Evolutionary conservation across 2,113 vertebrate species (phyloP), one percentile per base, ranked within the genome.

Genomic region (Cyanistes caeruleus): DNA sequence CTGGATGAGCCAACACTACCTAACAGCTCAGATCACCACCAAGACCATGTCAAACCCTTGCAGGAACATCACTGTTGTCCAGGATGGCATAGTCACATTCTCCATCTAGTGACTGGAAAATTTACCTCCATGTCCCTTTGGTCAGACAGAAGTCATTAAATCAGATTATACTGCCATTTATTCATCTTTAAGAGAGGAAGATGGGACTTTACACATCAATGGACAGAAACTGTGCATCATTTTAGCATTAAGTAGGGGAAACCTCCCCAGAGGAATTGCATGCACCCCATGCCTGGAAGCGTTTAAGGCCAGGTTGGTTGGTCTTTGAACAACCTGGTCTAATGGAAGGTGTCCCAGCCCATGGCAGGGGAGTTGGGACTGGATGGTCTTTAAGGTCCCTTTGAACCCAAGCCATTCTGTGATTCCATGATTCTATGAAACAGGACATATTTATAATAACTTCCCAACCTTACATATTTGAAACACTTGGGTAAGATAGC

Each of bases 401-500:
- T 68, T n/a, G 41, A 44, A 23, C 5, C 5, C n/a, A 68, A 80
- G 43, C 15, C 13, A 28, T 33, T 52, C 19, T 35, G n/a, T 74
- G 48, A n/a, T 24, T 91, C 48, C 17, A 30, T 15, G 35, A 81
- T 28, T 80, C 41, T 37, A 4, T 74, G 60, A 88, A 96, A 65
- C 1, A 76, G 43, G 19, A 70, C 13, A 31, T 62, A 84, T 77
- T 90, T 96, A 85, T 48, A 86, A 31, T 24, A 65, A 76, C 51
- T 59, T 87, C 46, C 41, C 48, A 85, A 44, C 16, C 33, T 80
- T 77, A 68, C 51, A 39, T 55, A 62, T 65, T 65, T 86, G 56
- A 95, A 91, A 55, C 63, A 56, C 73, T 81, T 68, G 80, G 73
- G 56, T 87, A 68, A 78, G 48, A 64, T 12, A 90, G 74, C 30